Conservation (phyloP, 2,797 vertebrate genomes). For the Mus minutoides region DNA sequence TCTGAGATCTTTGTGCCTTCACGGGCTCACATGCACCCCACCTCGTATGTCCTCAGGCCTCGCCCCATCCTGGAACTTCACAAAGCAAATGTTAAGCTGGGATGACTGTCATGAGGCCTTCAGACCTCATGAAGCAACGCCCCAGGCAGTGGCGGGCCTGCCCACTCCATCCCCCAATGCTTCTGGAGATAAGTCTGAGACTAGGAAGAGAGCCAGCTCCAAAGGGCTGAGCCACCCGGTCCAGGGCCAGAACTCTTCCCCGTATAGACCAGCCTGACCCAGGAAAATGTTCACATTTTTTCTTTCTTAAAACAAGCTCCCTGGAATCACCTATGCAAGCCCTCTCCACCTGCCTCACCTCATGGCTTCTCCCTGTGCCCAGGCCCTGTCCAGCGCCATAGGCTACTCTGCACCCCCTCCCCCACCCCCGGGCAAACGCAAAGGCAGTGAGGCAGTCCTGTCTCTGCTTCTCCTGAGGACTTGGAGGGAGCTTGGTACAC, state of each 20-base stretch:
- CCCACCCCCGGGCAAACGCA: background rate
- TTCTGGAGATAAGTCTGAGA: background rate
- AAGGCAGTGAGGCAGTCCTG: background rate
- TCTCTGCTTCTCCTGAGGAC: background rate
- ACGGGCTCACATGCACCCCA: background rate
- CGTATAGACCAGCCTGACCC: background rate
- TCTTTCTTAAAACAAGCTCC: constrained; percentile 63
- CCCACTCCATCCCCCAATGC: background rate
- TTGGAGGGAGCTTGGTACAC: background rate
- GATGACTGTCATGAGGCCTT: constrained; percentile 60
- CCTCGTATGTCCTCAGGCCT: background rate
- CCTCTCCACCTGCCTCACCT: background rate
- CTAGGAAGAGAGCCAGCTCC: background rate
- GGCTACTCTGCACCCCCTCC: background rate
- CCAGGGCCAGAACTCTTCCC: background rate
- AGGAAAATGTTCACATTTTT: constrained; percentile 47
- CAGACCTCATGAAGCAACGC: background rate
- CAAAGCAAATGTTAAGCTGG: background rate
- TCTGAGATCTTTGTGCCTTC: background rate
- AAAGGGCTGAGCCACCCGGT: background rate
- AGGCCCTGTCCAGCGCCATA: too few relatives aligned
- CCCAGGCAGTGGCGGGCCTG: background rate
- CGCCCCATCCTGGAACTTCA: background rate
- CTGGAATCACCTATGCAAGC: background rate
- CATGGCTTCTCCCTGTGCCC: background rate